Base-by-base conservation (phyloP, 2,888 invertebrate genomes). In the Neoscelio sp. region DNA sequence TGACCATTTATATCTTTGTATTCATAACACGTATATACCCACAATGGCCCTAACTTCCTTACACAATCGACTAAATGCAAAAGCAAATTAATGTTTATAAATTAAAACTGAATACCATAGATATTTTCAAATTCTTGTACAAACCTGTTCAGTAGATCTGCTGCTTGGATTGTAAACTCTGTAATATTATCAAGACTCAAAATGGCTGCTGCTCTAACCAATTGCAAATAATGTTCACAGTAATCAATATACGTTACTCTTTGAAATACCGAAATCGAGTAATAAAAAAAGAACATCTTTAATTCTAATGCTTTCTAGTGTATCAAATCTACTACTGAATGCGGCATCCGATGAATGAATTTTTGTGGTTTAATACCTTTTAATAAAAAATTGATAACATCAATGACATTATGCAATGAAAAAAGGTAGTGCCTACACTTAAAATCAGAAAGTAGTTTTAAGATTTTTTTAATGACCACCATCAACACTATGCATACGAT, bases 401-500 rank as follows among this genome's bases (percentile, higher is more conserved):
- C 40, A 6, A 65, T 56, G 6, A 71, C 26, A 12, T 40, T 7
- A 17, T 56, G 42, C 17, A 81, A 68, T 6, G 76, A 81, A 74
- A 74, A 78, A 8, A 56, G 33, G 0, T 17, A 13, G 10, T 1
- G 1, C 10, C 56, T 23, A 46, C 46, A 78, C 15, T 62, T 73
- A 0, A 15, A 2, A 35, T 78, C 71, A 58, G 78, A 81, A 10
- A 50, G 44, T 10, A 82, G 23, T 1, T 26, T 58, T 8, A 81
- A 17, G 10, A 76, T 10, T 62, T 78, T 77, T 64, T 82, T 81
- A 1, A 60, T 35, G 1, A 76, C 67, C 80, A 8, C 77, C 71
- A 10, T 80, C 78, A 44, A 80, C 67, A 17, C 64, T 23, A 68
- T 82, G 80, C 80, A 82, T 82, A 12, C 64, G 26, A 30, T 82